Percentiles rank a stretch among this genome's conserved stretches.
phyloP scores from a whole-genome alignment of 2,113 vertebrate species.

The Baryphthengus martii region DNA sequence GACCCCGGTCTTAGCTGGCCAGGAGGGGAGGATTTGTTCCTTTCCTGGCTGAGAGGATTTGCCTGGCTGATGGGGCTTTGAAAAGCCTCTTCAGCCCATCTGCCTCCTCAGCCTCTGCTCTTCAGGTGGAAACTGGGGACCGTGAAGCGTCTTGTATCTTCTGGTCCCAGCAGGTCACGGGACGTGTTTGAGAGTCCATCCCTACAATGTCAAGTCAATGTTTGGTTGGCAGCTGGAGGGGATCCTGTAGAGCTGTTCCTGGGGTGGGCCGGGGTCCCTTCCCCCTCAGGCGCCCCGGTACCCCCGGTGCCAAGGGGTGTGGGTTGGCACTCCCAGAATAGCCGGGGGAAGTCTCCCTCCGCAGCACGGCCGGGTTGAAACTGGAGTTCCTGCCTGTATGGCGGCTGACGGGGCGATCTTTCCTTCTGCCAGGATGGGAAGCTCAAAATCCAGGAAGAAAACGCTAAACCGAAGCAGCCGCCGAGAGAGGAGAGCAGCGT shows the following conservation, averaged over 20 bases:
- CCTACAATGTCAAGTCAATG: not conserved
- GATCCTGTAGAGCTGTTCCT: not conserved
- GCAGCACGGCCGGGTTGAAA: not conserved
- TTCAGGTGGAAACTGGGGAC: not conserved
- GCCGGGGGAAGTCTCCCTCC: rapidly evolving
- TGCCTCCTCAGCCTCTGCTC: not conserved
- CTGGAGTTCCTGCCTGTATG: too few species aligned
- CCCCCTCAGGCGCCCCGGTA: too few species aligned
- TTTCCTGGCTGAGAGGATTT: not conserved
- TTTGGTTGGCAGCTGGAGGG: not conserved
- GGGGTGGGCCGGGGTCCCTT: rapidly evolving
- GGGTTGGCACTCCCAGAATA: rapidly evolving
- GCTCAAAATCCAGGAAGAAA: constrained; percentile 69
- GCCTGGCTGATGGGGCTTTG: not conserved
- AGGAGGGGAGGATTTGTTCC: not conserved
- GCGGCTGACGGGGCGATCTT: not conserved
- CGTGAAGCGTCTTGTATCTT: too few species aligned
- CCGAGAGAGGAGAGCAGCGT: constrained; percentile 62
- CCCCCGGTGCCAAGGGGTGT: not conserved
- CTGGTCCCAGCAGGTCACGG: not conserved
- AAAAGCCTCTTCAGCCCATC: not conserved
- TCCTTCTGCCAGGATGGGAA: constrained; percentile 70
- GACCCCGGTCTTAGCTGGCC: not conserved
- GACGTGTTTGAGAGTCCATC: rapidly evolving
- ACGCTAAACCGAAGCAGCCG: constrained; percentile 18